Evolutionary conservation across 2,113 vertebrate genomes (phyloP), one percentile per base, ranked within the genome.

Genomic region (Epinephelus cyanopodus): DNA sequence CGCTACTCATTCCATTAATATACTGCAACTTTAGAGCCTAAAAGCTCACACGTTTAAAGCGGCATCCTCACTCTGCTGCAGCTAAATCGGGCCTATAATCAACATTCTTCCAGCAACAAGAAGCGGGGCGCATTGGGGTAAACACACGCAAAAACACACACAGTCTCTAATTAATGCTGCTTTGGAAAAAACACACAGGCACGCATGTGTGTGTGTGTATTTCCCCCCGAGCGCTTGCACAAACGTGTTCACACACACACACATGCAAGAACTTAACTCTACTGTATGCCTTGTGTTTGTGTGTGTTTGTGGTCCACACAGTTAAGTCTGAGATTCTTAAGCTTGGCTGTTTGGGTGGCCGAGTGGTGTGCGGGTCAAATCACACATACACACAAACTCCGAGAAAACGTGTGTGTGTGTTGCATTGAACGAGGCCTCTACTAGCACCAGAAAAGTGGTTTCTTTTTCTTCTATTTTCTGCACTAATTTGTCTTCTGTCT

Each of bases 11-110:
- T 45, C 33, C 13, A 62, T 39, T 9, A 62, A 70, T 52, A 17
- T 39, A 63, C 4, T 60, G 52, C 11, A 64, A n/a, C 47, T 60
- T 6, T 33, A 42, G 19, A 76, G 61, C 58, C 74, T 71, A 52
- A 53, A 85, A 74, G 73, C 70, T 5, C 14, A 18, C 47, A 65
- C 65, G 68, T 72, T 66, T 80, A 18, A 29, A 74, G 66, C 57
- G 0, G 50, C 66, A 83, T 79, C 58, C 67, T 77, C 42, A 47
- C 64, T 21, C 67, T 58, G 73, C 73, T 86, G 70, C 86, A 81
- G 63, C 76, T 83, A 87, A 79, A 86, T 79, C 33, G 1, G 74
- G 81, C 82, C 92, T 93, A 56, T 93, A 90, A 94, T 94, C 89
- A 91, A 88, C 84, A 91, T 89, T 90, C 78, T 87, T 90, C 73